A percentile compares a stretch with the other conserved stretches of the same genome.
phyloP scores from a whole-genome alignment of 2,113 vertebrate species.

The Picathartes gymnocephalus region DNA sequence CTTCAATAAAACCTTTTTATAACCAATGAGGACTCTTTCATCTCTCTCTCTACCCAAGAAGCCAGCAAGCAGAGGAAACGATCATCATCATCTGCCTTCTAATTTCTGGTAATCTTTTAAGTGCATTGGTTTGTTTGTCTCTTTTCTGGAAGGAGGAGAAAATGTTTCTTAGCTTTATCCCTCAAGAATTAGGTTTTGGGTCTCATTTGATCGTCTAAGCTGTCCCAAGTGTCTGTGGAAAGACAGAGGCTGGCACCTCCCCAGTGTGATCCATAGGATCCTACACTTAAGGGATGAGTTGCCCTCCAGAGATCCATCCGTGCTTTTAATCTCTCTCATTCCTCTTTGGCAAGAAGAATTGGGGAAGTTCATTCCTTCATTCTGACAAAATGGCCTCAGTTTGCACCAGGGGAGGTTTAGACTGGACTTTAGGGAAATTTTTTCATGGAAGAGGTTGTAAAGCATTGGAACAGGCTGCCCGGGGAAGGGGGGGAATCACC shows the following conservation, averaged over 20 bases:
- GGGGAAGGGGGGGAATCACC: neutral
- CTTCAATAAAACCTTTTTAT: too few species aligned
- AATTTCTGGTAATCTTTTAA: neutral
- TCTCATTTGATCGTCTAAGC: neutral
- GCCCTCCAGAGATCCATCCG: neutral
- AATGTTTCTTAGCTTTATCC: neutral
- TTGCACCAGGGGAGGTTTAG: neutral
- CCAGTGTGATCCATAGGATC: rapidly evolving
- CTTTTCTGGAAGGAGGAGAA: neutral
- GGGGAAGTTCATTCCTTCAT: neutral
- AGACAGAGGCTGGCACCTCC: neutral
- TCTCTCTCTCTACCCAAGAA: too few species aligned
- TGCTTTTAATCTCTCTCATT: neutral
- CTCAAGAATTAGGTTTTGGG: neutral
- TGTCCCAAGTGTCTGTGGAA: neutral
- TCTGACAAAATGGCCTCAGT: neutral
- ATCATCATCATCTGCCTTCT: too few species aligned
- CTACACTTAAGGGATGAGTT: neutral
- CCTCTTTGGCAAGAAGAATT: neutral
- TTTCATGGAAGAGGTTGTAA: neutral
- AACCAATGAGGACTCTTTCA: too few species aligned
- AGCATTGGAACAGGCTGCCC: neutral
- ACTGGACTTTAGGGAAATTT: neutral
- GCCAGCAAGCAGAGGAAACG: too few species aligned
- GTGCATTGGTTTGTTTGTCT: neutral